Base-by-base conservation (phyloP, 2,888 invertebrate species). In the Rotaria socialis region DNA sequence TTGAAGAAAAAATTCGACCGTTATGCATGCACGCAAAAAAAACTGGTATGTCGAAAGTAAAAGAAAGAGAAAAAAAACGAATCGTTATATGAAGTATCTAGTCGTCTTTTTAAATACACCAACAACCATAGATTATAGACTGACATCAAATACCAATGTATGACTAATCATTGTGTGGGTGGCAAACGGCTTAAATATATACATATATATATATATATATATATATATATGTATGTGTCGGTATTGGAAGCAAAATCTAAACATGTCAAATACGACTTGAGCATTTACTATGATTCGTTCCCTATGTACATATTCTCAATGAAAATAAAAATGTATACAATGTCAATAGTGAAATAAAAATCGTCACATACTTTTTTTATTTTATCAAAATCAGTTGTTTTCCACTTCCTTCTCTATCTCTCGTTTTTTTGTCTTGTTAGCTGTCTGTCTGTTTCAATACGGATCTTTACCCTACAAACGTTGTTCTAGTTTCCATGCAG, bases 141-240 rank as follows among this genome's bases (percentile, higher is more conserved):
- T 35, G 67, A 67, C 35, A 67, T 67, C 67, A 67, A 67, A 67
- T 67, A 67, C 35, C 67, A 41, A 41, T 67, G 35, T 19, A 35
- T 67, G 35, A 67, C 67, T 67, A 67, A 67, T 67, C 67, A 67
- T 14, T 19, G 67, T 14, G 67, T 67, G 19, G 67, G 67, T 67
- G 27, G 67, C 5, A 67, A 67, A 35, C 67, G 19, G 35, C 16
- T 35, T 67, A 27, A 3, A 67, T 35, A 67, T 19, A 41, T 16
- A 35, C 14, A 14, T 67, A 67, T 27, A 24, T 56, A 14, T 35
- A 67, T 14, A 27, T 67, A 19, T 27, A 50, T 50, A 50, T 50
- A 50, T 50, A 4, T 50, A 50, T 50, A 5, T 50, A 50, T 50
- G 14, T 50, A 11, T 50, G 50, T 50, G 10, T 50, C 22, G 10